Evolutionary conservation across 37 sponge, comb jelly and placozoan genomes (phyloP).

Genomic region (Oscarella lobularis): DNA sequence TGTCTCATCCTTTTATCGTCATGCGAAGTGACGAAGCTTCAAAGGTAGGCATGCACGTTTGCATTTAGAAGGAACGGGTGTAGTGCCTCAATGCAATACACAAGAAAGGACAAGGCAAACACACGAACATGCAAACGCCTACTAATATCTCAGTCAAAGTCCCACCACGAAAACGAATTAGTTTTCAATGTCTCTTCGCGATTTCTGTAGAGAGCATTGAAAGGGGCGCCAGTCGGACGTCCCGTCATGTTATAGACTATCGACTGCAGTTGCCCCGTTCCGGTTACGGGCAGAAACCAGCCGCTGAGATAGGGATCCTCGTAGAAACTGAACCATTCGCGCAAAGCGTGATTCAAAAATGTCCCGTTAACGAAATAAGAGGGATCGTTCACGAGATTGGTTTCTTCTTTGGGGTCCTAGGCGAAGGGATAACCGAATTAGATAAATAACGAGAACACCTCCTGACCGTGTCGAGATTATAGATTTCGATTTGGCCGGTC

Average conservation of each 20-base stretch:
- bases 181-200: not conserved
- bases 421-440: not conserved
- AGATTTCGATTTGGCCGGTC: constrained; percentile 39
- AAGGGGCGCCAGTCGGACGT: constrained; percentile 37
- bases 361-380: not conserved
- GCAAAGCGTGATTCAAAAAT: constrained; percentile 6
- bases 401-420: constrained; percentile 28
- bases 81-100: too few species aligned
- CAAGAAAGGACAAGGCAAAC: too few species aligned
- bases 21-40: too few species aligned
- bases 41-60: too few species aligned
- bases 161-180: not conserved
- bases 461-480: constrained; percentile 9
- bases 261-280: constrained; percentile 32
- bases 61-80: too few species aligned
- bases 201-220: constrained; percentile 5
- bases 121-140: too few species aligned
- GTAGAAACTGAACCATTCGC: constrained; percentile 40
- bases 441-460: not conserved
- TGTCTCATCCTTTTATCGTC: too few species aligned
- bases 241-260: constrained; percentile 41
- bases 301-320: constrained; percentile 62
- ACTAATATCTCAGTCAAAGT: too few species aligned
- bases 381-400: constrained; percentile 11
- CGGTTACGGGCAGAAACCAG: constrained; percentile 45